A percentile compares a stretch with the other conserved stretches of the same genome.
These are phyloP conservation scores for Scaeva pyrastri DNA, from an alignment of 2,888 invertebrate genomes.

Conservation along the genomic window DNA sequence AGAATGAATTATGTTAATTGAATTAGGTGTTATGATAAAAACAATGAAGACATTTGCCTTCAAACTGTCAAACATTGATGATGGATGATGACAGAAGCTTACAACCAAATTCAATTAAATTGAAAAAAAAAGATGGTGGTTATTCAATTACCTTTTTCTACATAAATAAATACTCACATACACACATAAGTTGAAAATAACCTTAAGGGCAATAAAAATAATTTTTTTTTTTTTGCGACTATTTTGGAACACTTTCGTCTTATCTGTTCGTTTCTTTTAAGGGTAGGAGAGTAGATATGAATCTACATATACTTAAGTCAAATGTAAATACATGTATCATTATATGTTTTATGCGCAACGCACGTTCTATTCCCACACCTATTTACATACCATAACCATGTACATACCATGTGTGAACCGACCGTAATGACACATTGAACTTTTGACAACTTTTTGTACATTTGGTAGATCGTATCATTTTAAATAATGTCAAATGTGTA, in stretches of 20 bases:
- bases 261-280: constrained; percentile 38
- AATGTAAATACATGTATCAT: constrained; percentile 4
- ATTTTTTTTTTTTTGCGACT: not conserved
- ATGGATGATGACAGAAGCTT: constrained; percentile 30
- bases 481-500: not conserved
- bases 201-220: not conserved
- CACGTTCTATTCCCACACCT: too few species aligned
- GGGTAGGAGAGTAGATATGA: not conserved
- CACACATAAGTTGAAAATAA: not conserved
- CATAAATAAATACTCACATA: not conserved
- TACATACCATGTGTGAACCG: not conserved
- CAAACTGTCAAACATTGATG: constrained; percentile 41
- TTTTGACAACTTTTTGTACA: constrained; percentile 36
- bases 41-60: constrained; percentile 20
- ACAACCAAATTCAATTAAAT: constrained; percentile 53
- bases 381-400: too few species aligned
- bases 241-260: constrained; percentile 35
- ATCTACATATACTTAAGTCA: too few species aligned
- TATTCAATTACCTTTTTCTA: constrained; percentile 35
- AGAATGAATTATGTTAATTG: constrained; percentile 61
- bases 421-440: constrained; percentile 56
- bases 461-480: constrained; percentile 8
- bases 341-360: constrained; percentile 13
- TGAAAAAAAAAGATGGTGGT: not conserved
- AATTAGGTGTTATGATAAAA: constrained; percentile 32